phyloP scores from a whole-genome alignment of 2,113 vertebrate species.

The Lipophrys pholis region DNA sequence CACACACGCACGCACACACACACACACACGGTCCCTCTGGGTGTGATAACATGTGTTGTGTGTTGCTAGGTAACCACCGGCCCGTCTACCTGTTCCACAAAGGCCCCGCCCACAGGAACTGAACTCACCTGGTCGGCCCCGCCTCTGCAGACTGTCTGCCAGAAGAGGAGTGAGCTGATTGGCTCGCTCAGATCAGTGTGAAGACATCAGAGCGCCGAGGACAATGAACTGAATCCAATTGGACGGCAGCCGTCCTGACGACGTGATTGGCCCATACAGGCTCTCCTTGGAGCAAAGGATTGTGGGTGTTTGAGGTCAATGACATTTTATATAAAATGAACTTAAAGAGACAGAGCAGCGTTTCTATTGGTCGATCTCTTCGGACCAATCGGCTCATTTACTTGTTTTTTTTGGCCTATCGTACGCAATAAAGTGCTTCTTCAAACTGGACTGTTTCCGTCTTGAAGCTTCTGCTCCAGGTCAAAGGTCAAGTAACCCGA shows the following conservation, averaged over 20 bases:
- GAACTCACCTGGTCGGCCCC: not conserved
- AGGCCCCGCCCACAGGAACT: conserved; percentile 77
- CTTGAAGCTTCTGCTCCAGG: no score
- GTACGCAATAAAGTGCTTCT: no score
- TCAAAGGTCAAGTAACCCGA: no score
- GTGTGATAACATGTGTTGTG: not conserved
- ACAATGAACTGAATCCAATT: not conserved
- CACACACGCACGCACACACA: no score
- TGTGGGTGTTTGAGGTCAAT: not conserved
- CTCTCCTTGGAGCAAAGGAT: not conserved
- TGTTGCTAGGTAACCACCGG: conserved; percentile 81
- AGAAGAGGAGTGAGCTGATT: not conserved
- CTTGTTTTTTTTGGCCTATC: no score
- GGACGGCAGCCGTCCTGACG: not conserved
- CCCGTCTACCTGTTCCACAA: conserved; percentile 89
- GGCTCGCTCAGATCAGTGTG: not conserved
- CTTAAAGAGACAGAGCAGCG: no score
- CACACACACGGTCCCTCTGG: no score
- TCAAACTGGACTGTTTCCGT: no score
- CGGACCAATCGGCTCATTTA: no score
- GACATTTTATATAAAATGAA: no score
- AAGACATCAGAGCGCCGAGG: not conserved
- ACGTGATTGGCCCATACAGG: not conserved
- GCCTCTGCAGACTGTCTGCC: not conserved
- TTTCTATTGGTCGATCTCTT: no score